Base-by-base conservation (phyloP, 2,888 invertebrate genomes). In the Agrochola lota region DNA sequence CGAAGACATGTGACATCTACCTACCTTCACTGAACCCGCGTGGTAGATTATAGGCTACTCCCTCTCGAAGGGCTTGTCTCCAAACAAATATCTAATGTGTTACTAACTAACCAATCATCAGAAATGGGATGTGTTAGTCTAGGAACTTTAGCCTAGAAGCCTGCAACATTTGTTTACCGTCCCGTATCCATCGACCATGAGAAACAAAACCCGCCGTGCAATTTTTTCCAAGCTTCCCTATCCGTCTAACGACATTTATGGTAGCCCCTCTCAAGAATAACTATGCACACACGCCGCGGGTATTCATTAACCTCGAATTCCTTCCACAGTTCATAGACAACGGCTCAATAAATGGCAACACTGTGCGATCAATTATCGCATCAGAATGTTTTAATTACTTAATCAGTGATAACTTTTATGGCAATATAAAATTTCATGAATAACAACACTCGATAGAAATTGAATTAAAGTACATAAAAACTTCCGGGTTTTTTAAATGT, bases 361-460 rank as follows among this genome's bases (percentile, higher is more conserved):
- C 76, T 26, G 81, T 70, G 69, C 77, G 77, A 81, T 79, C 72
- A 81, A 87, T 85, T 88, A 83, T 75, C 52, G 68, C 70, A 71
- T 76, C 74, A 84, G 83, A 85, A 87, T 89, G 84, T 81, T 86
- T 74, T 90, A 90, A 90, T 90, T 85, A 87, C 91, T 89, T 87
- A 87, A 90, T 90, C 83, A 87, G 81, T 79, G 82, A 77, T 77
- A 66, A 80, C 80, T 78, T 85, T 78, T 88, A 90, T 89, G 85
- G 83, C 80, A 73, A 81, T 83, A 84, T 83, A 85, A 83, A 85
- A 80, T 80, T 84, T 81, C 76, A 83, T 83, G 60, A 81, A 85
- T 83, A 83, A 72, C 66, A 84, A 72, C 74, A 80, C 71, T 78
- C 35, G 26, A 77, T 81, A 85, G 78, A 81, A 75, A 87, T 74